Evolutionary conservation across 2,113 vertebrate species (phyloP).

Genomic region (Electrona antarctica): DNA sequence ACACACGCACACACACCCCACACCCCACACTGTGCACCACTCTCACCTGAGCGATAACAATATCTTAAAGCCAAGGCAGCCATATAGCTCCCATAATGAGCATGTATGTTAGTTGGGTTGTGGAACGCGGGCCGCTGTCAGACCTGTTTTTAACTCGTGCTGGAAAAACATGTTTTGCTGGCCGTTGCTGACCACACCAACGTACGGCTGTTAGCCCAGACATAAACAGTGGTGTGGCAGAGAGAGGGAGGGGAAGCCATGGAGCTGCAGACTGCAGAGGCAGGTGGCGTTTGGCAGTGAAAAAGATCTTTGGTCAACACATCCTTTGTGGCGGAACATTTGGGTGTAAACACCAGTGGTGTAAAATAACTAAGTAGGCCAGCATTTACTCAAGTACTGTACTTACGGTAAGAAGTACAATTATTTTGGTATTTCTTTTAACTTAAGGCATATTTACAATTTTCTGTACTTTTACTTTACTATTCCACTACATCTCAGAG

Average conservation of each 20-base stretch:
- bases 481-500: too few relatives aligned
- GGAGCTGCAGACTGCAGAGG: slow-evolving; percentile 8
- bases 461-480: background rate
- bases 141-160: slow-evolving; percentile 25
- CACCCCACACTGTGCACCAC: background rate
- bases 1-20: too few relatives aligned
- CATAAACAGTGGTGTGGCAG: slow-evolving; percentile 55
- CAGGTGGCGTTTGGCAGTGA: slow-evolving; percentile 25
- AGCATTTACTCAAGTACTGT: background rate
- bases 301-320: slow-evolving; percentile 16
- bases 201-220: slow-evolving; percentile 48
- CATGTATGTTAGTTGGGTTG: slow-evolving; percentile 26
- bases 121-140: slow-evolving; percentile 17
- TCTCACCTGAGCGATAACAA: slow-evolving; percentile 40
- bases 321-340: slow-evolving; percentile 4
- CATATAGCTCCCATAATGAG: slow-evolving; percentile 42
- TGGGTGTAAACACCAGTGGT: slow-evolving; percentile 32
- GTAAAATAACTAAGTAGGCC: background rate
- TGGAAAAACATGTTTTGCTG: slow-evolving; percentile 64
- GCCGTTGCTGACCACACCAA: background rate
- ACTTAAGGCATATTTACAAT: background rate
- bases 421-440: background rate
- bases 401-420: too few relatives aligned
- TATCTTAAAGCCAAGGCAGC: slow-evolving; percentile 22
- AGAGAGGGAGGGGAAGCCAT: slow-evolving; percentile 28